Conservation (phyloP, 2,888 invertebrate genomes). For the Lasiommata megera region DNA sequence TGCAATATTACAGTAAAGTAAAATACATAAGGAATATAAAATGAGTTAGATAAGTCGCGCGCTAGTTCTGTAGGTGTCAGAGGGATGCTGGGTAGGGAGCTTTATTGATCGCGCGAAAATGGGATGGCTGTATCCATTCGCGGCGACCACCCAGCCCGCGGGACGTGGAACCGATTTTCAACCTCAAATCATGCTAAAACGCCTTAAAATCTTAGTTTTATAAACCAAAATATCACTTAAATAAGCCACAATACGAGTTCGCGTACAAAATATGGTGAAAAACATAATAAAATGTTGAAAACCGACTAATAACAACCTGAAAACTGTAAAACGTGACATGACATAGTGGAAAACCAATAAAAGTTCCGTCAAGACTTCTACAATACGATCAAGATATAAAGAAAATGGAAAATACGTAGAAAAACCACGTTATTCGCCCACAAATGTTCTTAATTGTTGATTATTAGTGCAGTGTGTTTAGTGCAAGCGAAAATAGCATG, state of each 20-base stretch:
- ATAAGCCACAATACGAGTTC: conserved; percentile 33
- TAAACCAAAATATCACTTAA: conserved; percentile 46
- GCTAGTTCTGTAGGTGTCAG: conserved; percentile 55
- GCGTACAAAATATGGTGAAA: conserved; percentile 31
- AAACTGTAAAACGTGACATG: conserved; percentile 43
- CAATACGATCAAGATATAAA: conserved; percentile 20
- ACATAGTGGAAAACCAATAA: conserved; percentile 38
- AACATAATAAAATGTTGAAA: conserved; percentile 28
- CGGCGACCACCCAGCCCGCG: conserved; percentile 74
- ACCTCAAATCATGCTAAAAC: conserved; percentile 67
- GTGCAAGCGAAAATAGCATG: conserved; percentile 45
- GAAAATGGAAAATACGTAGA: conserved; percentile 20
- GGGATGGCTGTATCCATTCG: conserved; percentile 77
- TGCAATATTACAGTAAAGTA: not conserved
- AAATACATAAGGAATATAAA: not conserved
- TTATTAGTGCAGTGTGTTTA: conserved; percentile 21
- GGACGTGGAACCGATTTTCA: conserved; percentile 66
- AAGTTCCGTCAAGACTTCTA: conserved; percentile 32
- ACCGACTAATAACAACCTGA: conserved; percentile 40
- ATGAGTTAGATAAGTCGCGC: conserved; percentile 9
- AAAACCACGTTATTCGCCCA: not conserved
- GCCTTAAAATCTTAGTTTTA: conserved; percentile 56
- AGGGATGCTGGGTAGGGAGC: conserved; percentile 81
- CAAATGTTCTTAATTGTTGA: conserved; percentile 7
- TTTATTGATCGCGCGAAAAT: conserved; percentile 81